Evolutionary conservation across 2,888 invertebrate species (phyloP).

Genomic region (Dinocampus coccinellae): DNA sequence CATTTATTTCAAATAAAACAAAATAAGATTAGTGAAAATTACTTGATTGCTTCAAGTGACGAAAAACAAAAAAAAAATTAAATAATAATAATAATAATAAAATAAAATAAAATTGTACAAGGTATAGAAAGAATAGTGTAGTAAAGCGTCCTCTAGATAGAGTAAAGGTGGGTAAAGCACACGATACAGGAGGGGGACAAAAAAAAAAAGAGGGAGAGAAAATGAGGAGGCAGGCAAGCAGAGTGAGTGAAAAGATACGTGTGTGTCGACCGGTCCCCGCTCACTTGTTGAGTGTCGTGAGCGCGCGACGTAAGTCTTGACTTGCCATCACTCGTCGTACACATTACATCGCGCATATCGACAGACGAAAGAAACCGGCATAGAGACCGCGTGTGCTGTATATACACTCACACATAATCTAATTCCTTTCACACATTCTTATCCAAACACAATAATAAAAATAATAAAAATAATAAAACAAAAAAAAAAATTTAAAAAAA

Average conservation of each 20-base stretch:
- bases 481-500: background rate
- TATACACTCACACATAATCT: background rate
- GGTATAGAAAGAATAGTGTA: background rate
- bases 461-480: background rate
- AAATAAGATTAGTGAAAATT: conserved; percentile 19
- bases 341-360: conserved; percentile 1
- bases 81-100: background rate
- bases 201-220: conserved; percentile 5
- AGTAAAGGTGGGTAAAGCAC: conserved; percentile 31
- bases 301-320: conserved; percentile 40
- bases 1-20: background rate
- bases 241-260: conserved; percentile 23
- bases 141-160: conserved; percentile 44
- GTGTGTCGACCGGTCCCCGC: conserved; percentile 56
- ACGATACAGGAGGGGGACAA: conserved; percentile 2
- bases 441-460: too few relatives aligned
- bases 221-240: conserved; percentile 15
- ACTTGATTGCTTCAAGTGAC: background rate
- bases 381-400: conserved; percentile 14
- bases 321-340: background rate
- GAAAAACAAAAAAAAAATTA: conserved; percentile 9
- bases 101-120: conserved; percentile 34
- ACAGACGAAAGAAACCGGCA: background rate
- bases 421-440: background rate
- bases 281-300: conserved; percentile 68